Base-by-base conservation (phyloP, 2,888 invertebrate genomes). In the Phasia obesa region DNA sequence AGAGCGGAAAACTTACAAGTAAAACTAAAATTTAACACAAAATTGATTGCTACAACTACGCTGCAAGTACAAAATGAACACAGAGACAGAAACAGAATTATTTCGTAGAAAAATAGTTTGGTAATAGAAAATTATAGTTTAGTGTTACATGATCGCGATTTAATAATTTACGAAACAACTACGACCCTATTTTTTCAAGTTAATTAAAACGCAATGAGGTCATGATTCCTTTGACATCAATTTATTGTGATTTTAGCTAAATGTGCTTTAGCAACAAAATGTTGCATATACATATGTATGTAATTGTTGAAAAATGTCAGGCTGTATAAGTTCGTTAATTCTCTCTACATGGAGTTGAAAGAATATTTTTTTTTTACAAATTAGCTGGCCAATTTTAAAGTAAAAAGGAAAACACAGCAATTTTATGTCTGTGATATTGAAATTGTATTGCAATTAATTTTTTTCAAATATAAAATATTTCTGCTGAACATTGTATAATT, bases 111-210 rank as follows among this genome's bases (percentile, higher is more conserved):
- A 38, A 23, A 19, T 19, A 51, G 44, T 49, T 49, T 19, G n/a
- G 57, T 57, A 75, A 75, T 23, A 47, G 55, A 64, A 64, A 60
- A 5, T 31, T 44, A 2, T 6, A 64, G 17, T 59, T 67, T 0
- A 25, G n/a, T 35, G 57, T 47, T 47, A 47, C 25, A 47, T 17
- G 19, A 64, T 55, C 7, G 5, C 27, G n/a, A 31, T 19, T 53
- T 5, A 19, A 17, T 19, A 27, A 53, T 1, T 55, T 25, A 15
- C 38, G 19, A 38, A 25, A 21, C 49, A 42, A 38, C 9, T 42
- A n/a, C 17, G 21, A 75, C n/a, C n/a, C n/a, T n/a, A n/a, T 19
- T 35, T 11, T 25, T 25, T 55, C 15, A 55, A 64, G 7, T 35
- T 65, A 74, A 64, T 62, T 65, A 38, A 65, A 75, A 25, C n/a